Evolutionary conservation across 1,140 invertebrate genomes (phyloP).

Genomic region (Cecropterus lyciades): DNA sequence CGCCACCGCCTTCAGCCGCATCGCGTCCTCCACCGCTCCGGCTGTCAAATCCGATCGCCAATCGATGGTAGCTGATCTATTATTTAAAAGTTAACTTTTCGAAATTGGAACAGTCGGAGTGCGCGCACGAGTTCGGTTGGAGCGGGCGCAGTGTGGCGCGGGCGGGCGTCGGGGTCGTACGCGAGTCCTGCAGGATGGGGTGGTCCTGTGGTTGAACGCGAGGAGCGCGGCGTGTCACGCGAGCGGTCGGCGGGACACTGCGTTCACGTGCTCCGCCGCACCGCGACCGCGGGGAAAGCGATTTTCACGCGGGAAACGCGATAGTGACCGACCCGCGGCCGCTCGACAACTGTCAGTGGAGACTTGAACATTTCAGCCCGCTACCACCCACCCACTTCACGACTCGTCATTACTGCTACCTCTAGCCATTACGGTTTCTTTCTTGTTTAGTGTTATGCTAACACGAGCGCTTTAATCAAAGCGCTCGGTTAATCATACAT

Average conservation of each 20-base stretch:
- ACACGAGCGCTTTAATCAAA: conserved; percentile 35
- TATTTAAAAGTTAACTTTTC: conserved; percentile 62
- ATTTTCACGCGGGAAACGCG: conserved; percentile 80
- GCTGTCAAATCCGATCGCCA: conserved; percentile 60
- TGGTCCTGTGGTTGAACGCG: conserved; percentile 44
- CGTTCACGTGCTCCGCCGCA: conserved; percentile 71
- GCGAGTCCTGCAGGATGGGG: conserved; percentile 55
- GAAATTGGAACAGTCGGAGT: conserved; percentile 52
- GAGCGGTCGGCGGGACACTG: conserved; percentile 80
- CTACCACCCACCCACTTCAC: conserved; percentile 47
- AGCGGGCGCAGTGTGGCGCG: conserved; percentile 59
- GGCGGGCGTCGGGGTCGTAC: conserved; percentile 64
- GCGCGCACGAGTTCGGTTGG: conserved; percentile 51
- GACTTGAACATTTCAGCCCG: conserved; percentile 47
- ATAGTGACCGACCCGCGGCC: conserved; percentile 69
- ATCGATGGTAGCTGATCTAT: conserved; percentile 63
- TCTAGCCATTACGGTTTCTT: conserved; percentile 44
- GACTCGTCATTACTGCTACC: conserved; percentile 45
- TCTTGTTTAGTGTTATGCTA: conserved; percentile 37
- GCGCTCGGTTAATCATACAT: conserved; percentile 28
- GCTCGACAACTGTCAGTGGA: conserved; percentile 60
- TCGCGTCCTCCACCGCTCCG: conserved; percentile 61
- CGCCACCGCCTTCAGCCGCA: conserved; percentile 85
- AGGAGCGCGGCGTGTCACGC: conserved; percentile 75
- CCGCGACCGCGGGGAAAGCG: conserved; percentile 77